Evolutionary conservation across 1,140 invertebrate genomes (phyloP).

Genomic region (Drosophila bocqueti): DNA sequence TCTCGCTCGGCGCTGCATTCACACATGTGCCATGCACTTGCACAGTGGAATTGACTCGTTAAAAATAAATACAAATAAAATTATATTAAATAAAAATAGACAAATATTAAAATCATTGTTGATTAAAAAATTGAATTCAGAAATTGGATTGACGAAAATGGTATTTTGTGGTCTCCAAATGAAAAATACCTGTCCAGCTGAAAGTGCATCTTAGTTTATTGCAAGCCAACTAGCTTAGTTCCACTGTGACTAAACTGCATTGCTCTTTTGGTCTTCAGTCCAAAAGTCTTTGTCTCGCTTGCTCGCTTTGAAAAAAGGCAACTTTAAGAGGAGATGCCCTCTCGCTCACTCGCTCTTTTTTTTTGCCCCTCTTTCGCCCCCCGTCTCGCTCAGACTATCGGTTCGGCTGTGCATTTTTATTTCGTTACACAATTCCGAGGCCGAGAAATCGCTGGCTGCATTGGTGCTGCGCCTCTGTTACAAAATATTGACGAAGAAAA

Average conservation of each 20-base stretch:
- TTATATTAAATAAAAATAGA: neutral
- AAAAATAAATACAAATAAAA: neutral
- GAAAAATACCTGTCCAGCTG: neutral
- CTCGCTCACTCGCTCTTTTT: conserved; percentile 13
- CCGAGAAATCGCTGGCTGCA: conserved; percentile 34
- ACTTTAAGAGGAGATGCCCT: conserved; percentile 5
- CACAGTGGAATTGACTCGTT: conserved; percentile 31
- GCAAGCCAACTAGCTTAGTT: neutral
- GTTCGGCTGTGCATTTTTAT: conserved; percentile 61
- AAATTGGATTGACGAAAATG: neutral
- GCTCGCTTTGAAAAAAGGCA: conserved; percentile 26
- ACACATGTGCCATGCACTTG: conserved; percentile 42
- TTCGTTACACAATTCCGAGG: conserved; percentile 60
- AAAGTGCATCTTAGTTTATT: neutral
- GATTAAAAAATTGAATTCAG: neutral
- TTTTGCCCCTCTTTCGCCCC: conserved; percentile 15
- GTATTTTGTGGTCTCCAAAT: neutral
- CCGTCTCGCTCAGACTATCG: neutral
- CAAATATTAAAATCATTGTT: neutral
- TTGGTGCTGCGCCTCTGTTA: conserved; percentile 78
- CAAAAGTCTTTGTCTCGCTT: conserved; percentile 23
- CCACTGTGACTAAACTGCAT: conserved; percentile 63
- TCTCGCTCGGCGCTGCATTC: conserved; percentile 25
- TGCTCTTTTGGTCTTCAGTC: conserved; percentile 28
- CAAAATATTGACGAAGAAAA: conserved; percentile 85